These are phyloP conservation scores for Danio rerio DNA, from an alignment of 2,113 vertebrate genomes.

Conservation along the genomic window DNA sequence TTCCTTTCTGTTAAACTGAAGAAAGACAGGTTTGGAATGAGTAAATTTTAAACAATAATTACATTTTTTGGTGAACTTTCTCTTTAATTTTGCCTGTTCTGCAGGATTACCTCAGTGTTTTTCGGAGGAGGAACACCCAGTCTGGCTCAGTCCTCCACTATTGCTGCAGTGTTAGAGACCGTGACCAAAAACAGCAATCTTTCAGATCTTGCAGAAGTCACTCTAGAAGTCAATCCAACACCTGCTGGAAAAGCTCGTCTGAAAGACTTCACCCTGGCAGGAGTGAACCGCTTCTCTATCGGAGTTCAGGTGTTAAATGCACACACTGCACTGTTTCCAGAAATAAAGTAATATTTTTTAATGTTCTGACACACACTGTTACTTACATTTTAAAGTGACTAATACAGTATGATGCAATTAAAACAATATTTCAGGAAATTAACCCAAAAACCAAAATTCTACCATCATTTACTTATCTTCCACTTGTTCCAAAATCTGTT, in stretches of 20 bases:
- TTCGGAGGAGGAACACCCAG: conserved; percentile 94
- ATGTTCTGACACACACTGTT: no score
- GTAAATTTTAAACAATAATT: no score
- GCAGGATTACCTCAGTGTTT: conserved; percentile 88
- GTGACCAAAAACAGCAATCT: conserved; percentile 71
- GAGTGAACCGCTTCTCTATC: conserved; percentile 90
- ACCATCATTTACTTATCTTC: no score
- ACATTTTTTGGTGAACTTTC: no score
- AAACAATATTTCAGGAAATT: no score
- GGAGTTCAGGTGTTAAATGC: conserved; percentile 84
- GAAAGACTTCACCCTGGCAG: conserved; percentile 74
- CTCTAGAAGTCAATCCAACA: conserved; percentile 89
- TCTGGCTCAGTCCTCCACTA: conserved; percentile 81
- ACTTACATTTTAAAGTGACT: no score
- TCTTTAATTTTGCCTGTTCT: neutral
- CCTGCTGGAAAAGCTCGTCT: conserved; percentile 71
- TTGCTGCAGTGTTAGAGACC: conserved; percentile 79
- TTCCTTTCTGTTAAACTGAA: no score
- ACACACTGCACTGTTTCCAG: neutral
- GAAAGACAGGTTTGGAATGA: no score
- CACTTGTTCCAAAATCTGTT: no score
- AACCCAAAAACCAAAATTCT: no score
- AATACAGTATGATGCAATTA: no score
- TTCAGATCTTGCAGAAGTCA: conserved; percentile 78
- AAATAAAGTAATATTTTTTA: no score